A percentile compares a stretch with the other conserved stretches of the same genome.
These are phyloP conservation scores for Rana temporaria DNA, from an alignment of 2,113 vertebrate species.

Conservation along the genomic window DNA sequence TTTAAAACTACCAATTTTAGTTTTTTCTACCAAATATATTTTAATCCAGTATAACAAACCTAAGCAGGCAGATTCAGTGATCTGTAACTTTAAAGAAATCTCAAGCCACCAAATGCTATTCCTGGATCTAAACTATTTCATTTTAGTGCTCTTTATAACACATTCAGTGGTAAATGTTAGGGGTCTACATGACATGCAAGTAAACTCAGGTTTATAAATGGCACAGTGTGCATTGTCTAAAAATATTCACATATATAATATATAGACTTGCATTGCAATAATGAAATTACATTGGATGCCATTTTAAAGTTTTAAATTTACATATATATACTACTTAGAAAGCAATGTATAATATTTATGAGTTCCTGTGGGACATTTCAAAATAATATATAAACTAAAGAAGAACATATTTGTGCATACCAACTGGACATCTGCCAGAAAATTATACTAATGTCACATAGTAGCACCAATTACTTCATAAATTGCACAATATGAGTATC, in stretches of 20 bases:
- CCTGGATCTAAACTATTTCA: not conserved
- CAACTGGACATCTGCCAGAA: not conserved
- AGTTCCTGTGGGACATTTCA: not conserved
- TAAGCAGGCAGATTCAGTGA: too few species aligned
- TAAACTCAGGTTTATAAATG: not conserved
- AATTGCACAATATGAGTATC: slow-evolving; percentile 4
- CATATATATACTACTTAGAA: not conserved
- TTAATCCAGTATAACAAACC: too few species aligned
- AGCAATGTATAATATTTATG: not conserved
- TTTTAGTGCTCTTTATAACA: not conserved
- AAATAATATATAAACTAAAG: too few species aligned
- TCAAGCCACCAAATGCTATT: not conserved
- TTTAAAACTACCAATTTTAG: too few species aligned
- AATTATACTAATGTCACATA: slow-evolving; percentile 10
- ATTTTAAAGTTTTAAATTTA: not conserved
- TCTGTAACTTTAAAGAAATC: too few species aligned
- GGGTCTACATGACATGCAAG: slow-evolving; percentile 3
- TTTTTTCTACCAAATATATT: too few species aligned
- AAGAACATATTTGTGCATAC: not conserved
- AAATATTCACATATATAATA: too few species aligned
- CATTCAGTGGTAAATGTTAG: not conserved
- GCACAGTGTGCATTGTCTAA: not conserved
- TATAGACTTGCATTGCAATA: not conserved
- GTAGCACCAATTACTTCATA: slow-evolving; percentile 5
- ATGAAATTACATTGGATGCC: not conserved